phyloP scores from a whole-genome alignment of 2,888 invertebrate genomes.

The Melinopterus prodromus region DNA sequence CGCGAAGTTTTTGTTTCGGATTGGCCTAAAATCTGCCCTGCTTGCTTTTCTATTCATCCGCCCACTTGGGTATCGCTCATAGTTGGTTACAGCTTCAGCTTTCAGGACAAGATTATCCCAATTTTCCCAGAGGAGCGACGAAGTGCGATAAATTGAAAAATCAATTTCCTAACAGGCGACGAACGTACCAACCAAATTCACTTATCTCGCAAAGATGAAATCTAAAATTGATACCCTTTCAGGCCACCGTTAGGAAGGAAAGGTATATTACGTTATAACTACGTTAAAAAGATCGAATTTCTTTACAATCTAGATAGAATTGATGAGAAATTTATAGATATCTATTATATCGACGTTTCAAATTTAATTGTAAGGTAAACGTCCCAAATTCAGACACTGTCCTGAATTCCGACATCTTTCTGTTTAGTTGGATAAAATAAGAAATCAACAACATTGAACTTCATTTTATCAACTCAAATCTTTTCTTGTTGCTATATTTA shows the following conservation, averaged over 20 bases:
- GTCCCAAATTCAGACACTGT: too few relatives aligned
- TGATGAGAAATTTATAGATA: too few relatives aligned
- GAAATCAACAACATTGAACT: too few relatives aligned
- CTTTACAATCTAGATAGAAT: not conserved
- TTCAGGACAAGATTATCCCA: not conserved
- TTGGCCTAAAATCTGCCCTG: not conserved
- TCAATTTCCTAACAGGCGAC: not conserved
- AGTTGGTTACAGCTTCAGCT: not conserved
- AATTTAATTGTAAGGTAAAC: too few relatives aligned
- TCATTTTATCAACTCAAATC: too few relatives aligned
- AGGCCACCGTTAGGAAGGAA: not conserved
- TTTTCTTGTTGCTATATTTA: too few relatives aligned
- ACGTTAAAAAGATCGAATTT: not conserved
- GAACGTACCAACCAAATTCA: not conserved
- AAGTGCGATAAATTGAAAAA: not conserved
- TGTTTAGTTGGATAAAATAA: too few relatives aligned
- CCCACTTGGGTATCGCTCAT: not conserved
- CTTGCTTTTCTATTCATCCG: not conserved
- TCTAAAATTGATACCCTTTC: not conserved
- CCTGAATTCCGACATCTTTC: too few relatives aligned
- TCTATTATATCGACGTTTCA: too few relatives aligned
- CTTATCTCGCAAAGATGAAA: not conserved
- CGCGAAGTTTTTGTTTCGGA: too few relatives aligned
- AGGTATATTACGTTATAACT: not conserved
- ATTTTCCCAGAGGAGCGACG: not conserved